Percentiles rank a stretch among this genome's conserved stretches.
Evolutionary conservation across 2,888 invertebrate genomes (phyloP).

Genomic region (Pegoplata infirma): DNA sequence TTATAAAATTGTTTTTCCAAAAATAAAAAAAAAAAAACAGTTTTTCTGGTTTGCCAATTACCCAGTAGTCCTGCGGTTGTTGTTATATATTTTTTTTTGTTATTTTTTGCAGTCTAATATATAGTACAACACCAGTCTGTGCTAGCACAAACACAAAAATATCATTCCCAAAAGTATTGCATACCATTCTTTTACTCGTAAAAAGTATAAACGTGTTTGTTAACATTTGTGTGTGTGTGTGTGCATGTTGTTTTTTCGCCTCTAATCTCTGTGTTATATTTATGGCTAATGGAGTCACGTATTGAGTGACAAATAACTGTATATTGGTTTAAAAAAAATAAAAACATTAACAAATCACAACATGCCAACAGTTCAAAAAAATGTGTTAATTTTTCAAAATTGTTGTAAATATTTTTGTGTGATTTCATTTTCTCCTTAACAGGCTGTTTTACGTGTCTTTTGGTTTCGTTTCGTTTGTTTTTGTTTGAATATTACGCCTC

Average conservation of each 20-base stretch:
- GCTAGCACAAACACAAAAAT: background rate
- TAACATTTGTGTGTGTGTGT: background rate
- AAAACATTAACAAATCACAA: background rate
- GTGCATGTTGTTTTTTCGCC: background rate
- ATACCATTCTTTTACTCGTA: background rate
- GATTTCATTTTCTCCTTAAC: no score
- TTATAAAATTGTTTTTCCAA: no score
- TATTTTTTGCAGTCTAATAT: conserved; percentile 8
- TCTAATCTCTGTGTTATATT: background rate
- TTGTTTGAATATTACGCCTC: background rate
- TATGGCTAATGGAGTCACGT: conserved; percentile 45
- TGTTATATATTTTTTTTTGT: background rate
- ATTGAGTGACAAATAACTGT: conserved; percentile 33
- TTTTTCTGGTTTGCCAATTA: conserved; percentile 12
- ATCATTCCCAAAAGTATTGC: background rate
- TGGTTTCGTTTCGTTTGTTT: no score
- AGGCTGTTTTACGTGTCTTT: no score
- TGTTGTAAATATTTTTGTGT: background rate
- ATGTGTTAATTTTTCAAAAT: background rate
- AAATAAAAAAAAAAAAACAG: no score
- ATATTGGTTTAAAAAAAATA: conserved; percentile 1
- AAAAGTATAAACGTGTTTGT: conserved; percentile 6
- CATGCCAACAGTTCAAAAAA: background rate
- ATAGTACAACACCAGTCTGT: background rate
- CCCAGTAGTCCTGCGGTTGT: conserved; percentile 23